Conservation (phyloP, 2,113 vertebrate species). For the Capra hircus region DNA sequence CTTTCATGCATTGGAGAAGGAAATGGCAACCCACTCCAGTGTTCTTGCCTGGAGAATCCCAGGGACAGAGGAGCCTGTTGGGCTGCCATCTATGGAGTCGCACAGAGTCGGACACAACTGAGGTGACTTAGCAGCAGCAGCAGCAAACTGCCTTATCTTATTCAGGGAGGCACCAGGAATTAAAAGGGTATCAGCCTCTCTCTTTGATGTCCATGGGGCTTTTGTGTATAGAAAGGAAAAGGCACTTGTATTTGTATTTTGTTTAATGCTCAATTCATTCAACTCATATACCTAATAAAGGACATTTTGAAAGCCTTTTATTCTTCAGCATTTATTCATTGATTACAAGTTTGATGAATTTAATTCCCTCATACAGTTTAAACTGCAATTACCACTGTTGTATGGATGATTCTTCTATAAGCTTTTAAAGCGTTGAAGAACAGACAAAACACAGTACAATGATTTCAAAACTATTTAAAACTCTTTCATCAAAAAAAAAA, state of each 20-base stretch:
- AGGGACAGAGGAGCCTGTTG: too few relatives aligned
- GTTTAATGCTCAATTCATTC: slow-evolving; percentile 44
- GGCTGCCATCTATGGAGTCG: too few relatives aligned
- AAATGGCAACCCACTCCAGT: too few relatives aligned
- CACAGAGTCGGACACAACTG: too few relatives aligned
- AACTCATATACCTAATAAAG: slow-evolving; percentile 9
- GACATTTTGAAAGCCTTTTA: slow-evolving; percentile 31
- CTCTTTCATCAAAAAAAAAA: not conserved
- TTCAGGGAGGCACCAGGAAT: slow-evolving; percentile 13
- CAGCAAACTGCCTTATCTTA: not conserved
- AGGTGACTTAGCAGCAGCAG: too few relatives aligned
- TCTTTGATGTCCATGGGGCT: not conserved
- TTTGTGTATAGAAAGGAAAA: slow-evolving; percentile 8
- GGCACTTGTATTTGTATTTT: not conserved
- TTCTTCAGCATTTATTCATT: slow-evolving; percentile 46
- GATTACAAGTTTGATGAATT: slow-evolving; percentile 56
- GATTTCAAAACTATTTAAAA: slow-evolving; percentile 33
- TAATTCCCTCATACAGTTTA: slow-evolving; percentile 17
- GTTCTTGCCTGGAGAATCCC: too few relatives aligned
- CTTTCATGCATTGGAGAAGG: too few relatives aligned
- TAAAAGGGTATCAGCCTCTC: not conserved
- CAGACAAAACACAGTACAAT: slow-evolving; percentile 1
- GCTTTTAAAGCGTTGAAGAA: slow-evolving; percentile 9
- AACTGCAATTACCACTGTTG: slow-evolving; percentile 30
- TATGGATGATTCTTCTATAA: not conserved